Percentiles rank a stretch among this genome's conserved stretches.
Evolutionary conservation across 2,113 vertebrate genomes (phyloP).

Genomic region (Anarhynchus alexandrinus): DNA sequence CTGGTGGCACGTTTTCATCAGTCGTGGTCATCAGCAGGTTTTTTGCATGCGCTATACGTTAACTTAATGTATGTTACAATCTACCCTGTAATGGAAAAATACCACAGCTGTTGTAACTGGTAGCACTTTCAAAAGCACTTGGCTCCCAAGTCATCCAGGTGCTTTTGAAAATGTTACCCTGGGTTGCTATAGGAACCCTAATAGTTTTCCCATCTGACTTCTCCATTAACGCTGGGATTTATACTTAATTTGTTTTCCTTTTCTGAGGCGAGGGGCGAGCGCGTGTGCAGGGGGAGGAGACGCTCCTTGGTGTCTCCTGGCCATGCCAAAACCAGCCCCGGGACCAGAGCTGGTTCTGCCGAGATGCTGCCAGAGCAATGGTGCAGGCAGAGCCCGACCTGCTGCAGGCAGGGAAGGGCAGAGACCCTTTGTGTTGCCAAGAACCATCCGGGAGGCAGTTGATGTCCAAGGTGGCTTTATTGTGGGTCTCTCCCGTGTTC

Average conservation of each 20-base stretch:
- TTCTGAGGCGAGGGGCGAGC: neutral
- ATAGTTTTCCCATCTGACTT: slow-evolving; percentile 4
- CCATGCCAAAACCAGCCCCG: neutral
- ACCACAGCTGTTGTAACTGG: neutral
- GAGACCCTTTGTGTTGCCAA: neutral
- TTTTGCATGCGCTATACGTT: neutral
- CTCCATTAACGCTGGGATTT: neutral
- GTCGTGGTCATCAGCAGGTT: neutral
- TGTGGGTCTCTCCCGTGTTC: accelerated
- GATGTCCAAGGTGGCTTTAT: neutral
- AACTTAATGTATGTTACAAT: neutral
- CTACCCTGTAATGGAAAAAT: neutral
- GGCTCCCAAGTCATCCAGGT: slow-evolving; percentile 30
- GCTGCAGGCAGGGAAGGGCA: neutral
- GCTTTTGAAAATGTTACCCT: neutral
- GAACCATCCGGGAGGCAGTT: neutral
- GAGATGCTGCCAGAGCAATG: neutral
- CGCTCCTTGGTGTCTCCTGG: neutral
- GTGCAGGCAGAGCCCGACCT: accelerated
- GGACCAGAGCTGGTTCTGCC: neutral
- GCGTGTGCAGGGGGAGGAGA: accelerated
- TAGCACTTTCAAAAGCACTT: neutral
- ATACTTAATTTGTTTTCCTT: slow-evolving; percentile 24
- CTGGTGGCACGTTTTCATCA: neutral
- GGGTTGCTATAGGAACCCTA: slow-evolving; percentile 47